Base-by-base conservation (phyloP, 2,797 vertebrate species). In the Catharus ustulatus region DNA sequence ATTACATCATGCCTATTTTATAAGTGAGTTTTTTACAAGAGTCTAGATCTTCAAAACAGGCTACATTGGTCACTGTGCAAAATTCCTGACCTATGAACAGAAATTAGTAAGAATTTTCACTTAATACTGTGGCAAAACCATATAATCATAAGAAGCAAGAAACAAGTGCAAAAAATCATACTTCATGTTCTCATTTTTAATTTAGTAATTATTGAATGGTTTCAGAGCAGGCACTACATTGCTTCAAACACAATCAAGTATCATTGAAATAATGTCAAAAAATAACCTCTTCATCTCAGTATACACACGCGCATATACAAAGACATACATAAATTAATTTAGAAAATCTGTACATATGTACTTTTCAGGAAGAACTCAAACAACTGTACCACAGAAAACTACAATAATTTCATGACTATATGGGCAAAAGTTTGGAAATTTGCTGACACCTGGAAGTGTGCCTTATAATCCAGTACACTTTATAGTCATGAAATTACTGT, bases 141-240 rank as follows among this genome's bases (percentile, higher is more conserved):
- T 90, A 63, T 72, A 84, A 93, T 55, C 34, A 66, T 73, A 62
- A 94, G 90, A 91, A 95, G 87, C 91, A 97, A 94, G 8, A 97
- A 97, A 97, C 87, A 88, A 96, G 92, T 84, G 59, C 92, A 96
- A 93, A 82, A 91, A 87, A 89, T 94, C 72, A 94, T 87, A 96
- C 24, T 78, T 75, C 38, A 59, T 36, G 46, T 88, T 96, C 89
- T 96, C 67, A 96, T 96, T 95, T 96, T 97, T 97, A 94, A 96
- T 95, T 95, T 92, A 81, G 68, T 93, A 93, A 95, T 90, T 88
- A 92, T 72, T 95, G 86, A 95, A 92, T 58, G 58, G 69, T 89
- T 98, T 97, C 96, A 96, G 94, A 97, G 93, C 94, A 98, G 96
- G 93, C 77, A 96, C 93, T 90, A 77, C 93, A 96, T 96, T 88